These are phyloP conservation scores for Gambusia yucatana DNA, from an alignment of 2,797 vertebrate species.

Conservation along the genomic window DNA sequence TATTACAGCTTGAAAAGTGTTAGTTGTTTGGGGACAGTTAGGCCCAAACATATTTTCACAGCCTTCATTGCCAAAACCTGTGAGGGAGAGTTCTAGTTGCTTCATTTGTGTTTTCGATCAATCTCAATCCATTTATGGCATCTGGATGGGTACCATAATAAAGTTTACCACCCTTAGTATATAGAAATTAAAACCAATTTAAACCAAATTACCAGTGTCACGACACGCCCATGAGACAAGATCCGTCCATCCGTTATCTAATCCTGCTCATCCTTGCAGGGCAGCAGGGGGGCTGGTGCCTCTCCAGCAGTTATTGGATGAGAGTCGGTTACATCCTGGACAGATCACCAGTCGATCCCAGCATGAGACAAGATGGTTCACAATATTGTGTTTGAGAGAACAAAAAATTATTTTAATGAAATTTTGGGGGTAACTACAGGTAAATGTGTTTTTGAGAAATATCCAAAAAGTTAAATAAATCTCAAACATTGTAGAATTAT, in stretches of 20 bases:
- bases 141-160: background rate
- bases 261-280: too few relatives aligned
- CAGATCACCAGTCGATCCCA: background rate
- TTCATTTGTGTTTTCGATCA: background rate
- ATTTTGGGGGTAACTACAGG: background rate
- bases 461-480: too few relatives aligned
- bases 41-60: background rate
- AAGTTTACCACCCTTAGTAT: background rate
- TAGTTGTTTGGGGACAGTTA: background rate
- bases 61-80: background rate
- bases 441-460: background rate
- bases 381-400: background rate
- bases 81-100: background rate
- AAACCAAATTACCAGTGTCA: background rate
- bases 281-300: too few relatives aligned
- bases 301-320: too few relatives aligned
- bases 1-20: background rate
- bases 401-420: background rate
- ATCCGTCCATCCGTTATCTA: too few relatives aligned
- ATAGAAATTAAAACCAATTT: background rate
- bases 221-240: background rate
- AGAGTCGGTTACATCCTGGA: too few relatives aligned
- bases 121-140: background rate
- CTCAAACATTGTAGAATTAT: background rate
- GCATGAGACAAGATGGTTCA: background rate